Evolutionary conservation across 2,888 invertebrate species (phyloP), one percentile per base, ranked within the genome.

Genomic region (Epiperipatus broadwayi): DNA sequence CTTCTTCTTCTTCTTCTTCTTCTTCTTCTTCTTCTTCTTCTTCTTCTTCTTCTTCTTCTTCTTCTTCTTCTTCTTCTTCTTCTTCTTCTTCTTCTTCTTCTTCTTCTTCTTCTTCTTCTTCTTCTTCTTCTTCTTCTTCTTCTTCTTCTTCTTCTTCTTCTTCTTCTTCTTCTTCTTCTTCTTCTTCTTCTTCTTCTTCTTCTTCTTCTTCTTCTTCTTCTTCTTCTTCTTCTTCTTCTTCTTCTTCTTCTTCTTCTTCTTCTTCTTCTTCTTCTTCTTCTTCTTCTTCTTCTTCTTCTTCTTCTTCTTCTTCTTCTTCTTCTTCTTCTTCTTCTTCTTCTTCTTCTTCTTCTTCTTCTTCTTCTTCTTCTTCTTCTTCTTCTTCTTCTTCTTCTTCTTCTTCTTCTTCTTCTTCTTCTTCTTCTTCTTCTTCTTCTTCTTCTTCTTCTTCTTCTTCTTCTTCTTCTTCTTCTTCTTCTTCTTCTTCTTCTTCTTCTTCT

Each of bases 1-100:
- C 25, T 25, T 25, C 25, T 25, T 25, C 25, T 25, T 25, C 25
- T 25, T 25, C 25, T 25, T 25, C 25, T 25, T 25, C 25, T 25
- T 25, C 25, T 25, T 25, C 25, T 25, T 25, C 25, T 25, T 25
- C 25, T 25, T 25, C 25, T 25, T 25, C 25, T 25, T 25, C 25
- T 25, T 25, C 25, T 25, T 25, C 25, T 25, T 25, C 25, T 25
- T 25, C 25, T 25, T 25, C 25, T 25, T 25, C 25, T 25, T 25
- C 25, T 25, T 25, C 25, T 25, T 25, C 25, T 25, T 25, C 25
- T 25, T 25, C 25, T 25, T 25, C 25, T 25, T 25, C 25, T 25
- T 25, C 25, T 25, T 25, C 25, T 25, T 25, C 25, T 25, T 25
- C 25, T 25, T 25, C 25, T 25, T 25, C 25, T 25, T 25, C 25